Evolutionary conservation across 2,797 vertebrate species (phyloP).

Genomic region (Anguilla marmorata): DNA sequence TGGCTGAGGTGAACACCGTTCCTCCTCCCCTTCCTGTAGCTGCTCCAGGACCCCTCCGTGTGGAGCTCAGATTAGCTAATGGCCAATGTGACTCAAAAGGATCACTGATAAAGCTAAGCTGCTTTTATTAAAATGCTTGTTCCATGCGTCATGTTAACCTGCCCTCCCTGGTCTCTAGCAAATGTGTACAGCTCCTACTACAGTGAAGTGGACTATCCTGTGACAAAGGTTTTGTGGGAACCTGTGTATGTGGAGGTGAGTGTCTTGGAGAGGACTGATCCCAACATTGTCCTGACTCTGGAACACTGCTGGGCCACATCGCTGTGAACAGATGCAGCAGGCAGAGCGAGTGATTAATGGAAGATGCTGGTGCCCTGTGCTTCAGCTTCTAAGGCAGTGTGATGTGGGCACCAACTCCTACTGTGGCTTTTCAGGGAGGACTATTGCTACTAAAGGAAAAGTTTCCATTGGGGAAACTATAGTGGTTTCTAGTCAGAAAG

Average conservation of each 20-base stretch:
- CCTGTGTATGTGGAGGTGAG: constrained; percentile 61
- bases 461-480: background rate
- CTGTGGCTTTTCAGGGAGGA: constrained; percentile 55
- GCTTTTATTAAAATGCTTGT: too few relatives aligned
- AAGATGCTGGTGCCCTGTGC: constrained; percentile 1
- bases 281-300: constrained; percentile 60
- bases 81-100: constrained; percentile 66
- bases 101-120: constrained; percentile 24
- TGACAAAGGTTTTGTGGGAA: constrained; percentile 60
- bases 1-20: constrained; percentile 61
- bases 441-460: constrained; percentile 13
- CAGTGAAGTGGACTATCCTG: constrained; percentile 54
- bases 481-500: constrained; percentile 11
- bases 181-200: constrained; percentile 57
- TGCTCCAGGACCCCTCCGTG: constrained; percentile 58
- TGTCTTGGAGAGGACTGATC: constrained; percentile 59
- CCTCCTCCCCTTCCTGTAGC: constrained; percentile 60
- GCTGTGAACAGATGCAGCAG: constrained; percentile 63
- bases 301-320: constrained; percentile 66
- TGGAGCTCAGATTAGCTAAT: constrained; percentile 68
- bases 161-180: background rate
- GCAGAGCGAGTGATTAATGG: constrained; percentile 57
- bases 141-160: too few relatives aligned
- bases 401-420: too few relatives aligned
- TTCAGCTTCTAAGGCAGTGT: background rate